Evolutionary conservation across 53 echinoderm and acorn worm species (phyloP).

Genomic region (Hippasteria phrygiana): DNA sequence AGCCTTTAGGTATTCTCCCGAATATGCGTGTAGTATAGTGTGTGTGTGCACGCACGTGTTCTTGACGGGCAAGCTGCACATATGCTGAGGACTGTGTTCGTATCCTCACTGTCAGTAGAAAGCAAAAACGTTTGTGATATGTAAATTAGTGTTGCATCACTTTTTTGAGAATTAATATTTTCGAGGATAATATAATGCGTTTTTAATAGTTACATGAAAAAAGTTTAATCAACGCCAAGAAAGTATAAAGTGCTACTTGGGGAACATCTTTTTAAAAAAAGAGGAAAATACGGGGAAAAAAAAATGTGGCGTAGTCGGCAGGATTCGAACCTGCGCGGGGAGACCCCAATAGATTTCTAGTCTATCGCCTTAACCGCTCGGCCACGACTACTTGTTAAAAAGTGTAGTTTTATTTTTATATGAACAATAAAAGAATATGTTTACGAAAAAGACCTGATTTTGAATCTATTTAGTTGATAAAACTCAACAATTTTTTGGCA

Average conservation of each 20-base stretch:
- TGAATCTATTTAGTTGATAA: too few relatives aligned
- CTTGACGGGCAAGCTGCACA: background rate
- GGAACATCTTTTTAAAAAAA: background rate
- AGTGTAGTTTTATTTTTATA: background rate
- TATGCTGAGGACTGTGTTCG: background rate
- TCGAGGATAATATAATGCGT: too few relatives aligned
- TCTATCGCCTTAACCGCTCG: constrained; percentile 99
- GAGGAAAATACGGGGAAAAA: background rate
- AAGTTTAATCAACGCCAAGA: background rate
- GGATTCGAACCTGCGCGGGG: constrained; percentile 99
- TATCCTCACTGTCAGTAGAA: background rate
- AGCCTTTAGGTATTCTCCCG: too few relatives aligned
- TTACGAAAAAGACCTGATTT: background rate
- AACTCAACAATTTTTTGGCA: too few relatives aligned
- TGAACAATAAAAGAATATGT: background rate
- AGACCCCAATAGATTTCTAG: constrained; percentile 99
- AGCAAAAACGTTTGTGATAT: background rate
- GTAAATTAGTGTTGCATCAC: constrained; percentile 23
- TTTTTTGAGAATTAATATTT: background rate
- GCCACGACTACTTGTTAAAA: constrained; percentile 85
- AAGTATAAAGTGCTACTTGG: too few relatives aligned
- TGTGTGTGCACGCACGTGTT: background rate
- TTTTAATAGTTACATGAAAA: too few relatives aligned
- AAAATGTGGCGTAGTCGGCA: constrained; percentile 88
- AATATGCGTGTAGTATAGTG: too few relatives aligned